Percentiles rank a stretch among this genome's conserved stretches.
Conservation (phyloP, 2,113 vertebrate species). For the Psephotus haematonotus region DNA sequence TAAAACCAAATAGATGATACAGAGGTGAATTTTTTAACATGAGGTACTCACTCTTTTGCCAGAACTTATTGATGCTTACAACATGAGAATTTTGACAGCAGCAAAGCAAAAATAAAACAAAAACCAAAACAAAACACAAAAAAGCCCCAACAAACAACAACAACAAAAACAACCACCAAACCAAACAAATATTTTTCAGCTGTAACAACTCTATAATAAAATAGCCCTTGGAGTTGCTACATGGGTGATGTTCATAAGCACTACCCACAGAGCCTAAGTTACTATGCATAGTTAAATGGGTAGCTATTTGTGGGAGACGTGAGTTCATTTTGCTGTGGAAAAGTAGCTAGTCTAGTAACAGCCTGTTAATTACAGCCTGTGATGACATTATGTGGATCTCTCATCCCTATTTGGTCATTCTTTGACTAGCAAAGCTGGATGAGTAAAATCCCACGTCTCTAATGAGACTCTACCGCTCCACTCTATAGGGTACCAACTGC, state of each 20-base stretch:
- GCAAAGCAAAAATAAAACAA: neutral
- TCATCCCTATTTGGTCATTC: rapidly evolving
- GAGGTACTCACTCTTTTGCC: neutral
- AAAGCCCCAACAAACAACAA: too few relatives aligned
- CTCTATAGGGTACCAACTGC: neutral
- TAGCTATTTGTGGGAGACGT: neutral
- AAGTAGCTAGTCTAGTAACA: neutral
- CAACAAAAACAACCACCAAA: too few relatives aligned
- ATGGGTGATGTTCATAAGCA: neutral
- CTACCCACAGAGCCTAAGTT: neutral
- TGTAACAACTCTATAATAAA: neutral
- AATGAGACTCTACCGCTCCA: neutral
- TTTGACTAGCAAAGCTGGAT: neutral
- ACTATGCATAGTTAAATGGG: neutral
- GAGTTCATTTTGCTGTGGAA: neutral
- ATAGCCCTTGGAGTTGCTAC: neutral
- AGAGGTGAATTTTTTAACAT: neutral
- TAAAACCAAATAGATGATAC: neutral
- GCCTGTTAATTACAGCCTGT: neutral
- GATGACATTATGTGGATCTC: neutral
- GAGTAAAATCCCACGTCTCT: neutral
- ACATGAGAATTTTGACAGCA: neutral
- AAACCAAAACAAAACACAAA: neutral
- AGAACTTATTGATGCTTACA: neutral
- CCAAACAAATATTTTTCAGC: neutral